Evolutionary conservation across 2,888 invertebrate species (phyloP), one percentile per base, ranked within the genome.

Genomic region (Esperia sulphurella): DNA sequence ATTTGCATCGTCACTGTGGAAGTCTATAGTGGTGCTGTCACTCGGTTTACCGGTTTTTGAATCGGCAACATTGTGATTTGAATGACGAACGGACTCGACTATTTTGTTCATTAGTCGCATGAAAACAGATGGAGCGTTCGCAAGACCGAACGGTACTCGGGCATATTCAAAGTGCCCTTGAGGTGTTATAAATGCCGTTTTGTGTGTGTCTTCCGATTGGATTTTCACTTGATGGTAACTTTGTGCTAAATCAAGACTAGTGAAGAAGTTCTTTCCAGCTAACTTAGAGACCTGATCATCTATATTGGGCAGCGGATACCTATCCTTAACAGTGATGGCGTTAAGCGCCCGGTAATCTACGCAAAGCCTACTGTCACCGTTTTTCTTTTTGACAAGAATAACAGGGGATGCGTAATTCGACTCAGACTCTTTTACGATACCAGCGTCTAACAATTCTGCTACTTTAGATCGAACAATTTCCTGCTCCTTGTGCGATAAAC

Each of bases 291-390:
- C 10, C 12, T 62, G 59, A 39, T 61, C 62, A 0, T 64, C 65
- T 1, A 65, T 64, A 28, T 59, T 51, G 0, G 63, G 65, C 8
- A 65, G 39, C 0, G 61, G 63, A 43, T 51, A 63, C 12, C 60
- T 52, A 43, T 66, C 63, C 29, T 52, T 52, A 0, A 63, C n/a
- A 0, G 63, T 64, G 0, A 59, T 51, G 0, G 52, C 43, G 31
- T 65, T 63, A 5, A 65, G 33, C 0, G 50, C 57, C 0, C 63
- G 46, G 41, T 63, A 63, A 40, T 67, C 67, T 8, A 61, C 50
- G 37, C 63, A 66, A 1, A 65, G 37, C 3, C 66, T 49, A 35
- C 45, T 48, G 3, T 61, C 61, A 0, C 64, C 55, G n/a, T 57
- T 55, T 42, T 63, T 62, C 29, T 64, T 63, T 14, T 53, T 57